phyloP scores from a whole-genome alignment of 1,140 invertebrate species.

The Maconellicoccus hirsutus region DNA sequence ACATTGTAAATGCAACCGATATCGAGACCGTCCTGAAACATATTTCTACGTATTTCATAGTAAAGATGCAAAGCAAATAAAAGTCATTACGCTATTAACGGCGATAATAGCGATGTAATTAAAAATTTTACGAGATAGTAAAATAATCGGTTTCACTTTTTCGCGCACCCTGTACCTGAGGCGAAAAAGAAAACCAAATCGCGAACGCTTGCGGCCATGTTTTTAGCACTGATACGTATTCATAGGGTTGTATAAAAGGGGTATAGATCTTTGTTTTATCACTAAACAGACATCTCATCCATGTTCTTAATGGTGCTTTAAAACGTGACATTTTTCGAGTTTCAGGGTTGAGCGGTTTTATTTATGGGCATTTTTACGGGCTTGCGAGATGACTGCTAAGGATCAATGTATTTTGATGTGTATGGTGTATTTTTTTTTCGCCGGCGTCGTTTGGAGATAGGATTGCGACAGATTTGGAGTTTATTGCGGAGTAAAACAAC shows the following conservation, averaged over 20 bases:
- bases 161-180: not conserved
- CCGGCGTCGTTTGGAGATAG: not conserved
- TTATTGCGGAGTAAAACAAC: not conserved
- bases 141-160: not conserved
- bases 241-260: not conserved
- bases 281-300: slow-evolving; percentile 2
- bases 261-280: slow-evolving; percentile 10
- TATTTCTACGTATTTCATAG: too few species aligned
- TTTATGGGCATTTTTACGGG: slow-evolving; percentile 16
- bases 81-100: not conserved
- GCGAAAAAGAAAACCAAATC: not conserved
- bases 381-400: slow-evolving; percentile 3
- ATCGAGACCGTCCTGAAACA: too few species aligned
- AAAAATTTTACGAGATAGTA: not conserved
- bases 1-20: too few species aligned
- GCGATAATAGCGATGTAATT: not conserved
- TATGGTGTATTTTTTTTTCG: not conserved
- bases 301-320: slow-evolving; percentile 14
- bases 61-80: not conserved
- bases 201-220: not conserved
- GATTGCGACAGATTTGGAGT: not conserved
- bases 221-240: not conserved
- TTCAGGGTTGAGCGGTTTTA: slow-evolving; percentile 1
- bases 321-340: slow-evolving; percentile 16
- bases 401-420: slow-evolving; percentile 17